Percentiles rank a stretch among this genome's conserved stretches.
These are phyloP conservation scores for Meghimatium bilineatum DNA, from an alignment of 2,888 invertebrate species.

Conservation along the genomic window DNA sequence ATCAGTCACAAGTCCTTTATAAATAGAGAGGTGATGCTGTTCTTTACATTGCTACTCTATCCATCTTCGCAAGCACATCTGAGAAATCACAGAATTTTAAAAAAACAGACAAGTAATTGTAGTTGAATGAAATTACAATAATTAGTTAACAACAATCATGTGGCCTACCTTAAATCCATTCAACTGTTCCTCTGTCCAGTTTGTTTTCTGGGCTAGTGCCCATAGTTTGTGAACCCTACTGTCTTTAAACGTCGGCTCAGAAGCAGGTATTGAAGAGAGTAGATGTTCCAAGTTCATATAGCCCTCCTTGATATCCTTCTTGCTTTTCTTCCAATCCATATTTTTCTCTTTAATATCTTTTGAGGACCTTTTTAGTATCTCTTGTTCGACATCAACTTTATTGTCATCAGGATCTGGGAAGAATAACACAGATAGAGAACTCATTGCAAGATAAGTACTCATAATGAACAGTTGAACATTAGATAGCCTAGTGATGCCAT, in stretches of 20 bases:
- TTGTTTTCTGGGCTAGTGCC: constrained; percentile 87
- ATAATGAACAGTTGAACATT: background rate
- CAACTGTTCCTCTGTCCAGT: constrained; percentile 89
- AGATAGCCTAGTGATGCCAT: too few relatives aligned
- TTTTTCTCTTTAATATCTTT: constrained; percentile 56
- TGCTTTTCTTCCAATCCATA: constrained; percentile 53
- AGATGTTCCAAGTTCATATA: constrained; percentile 57
- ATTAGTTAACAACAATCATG: background rate
- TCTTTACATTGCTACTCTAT: too few relatives aligned
- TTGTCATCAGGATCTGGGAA: constrained; percentile 43
- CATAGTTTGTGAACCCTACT: constrained; percentile 93
- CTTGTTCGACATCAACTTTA: background rate
- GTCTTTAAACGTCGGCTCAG: constrained; percentile 85
- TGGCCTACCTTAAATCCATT: constrained; percentile 85
- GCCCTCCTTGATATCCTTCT: constrained; percentile 79
- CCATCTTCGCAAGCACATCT: too few relatives aligned
- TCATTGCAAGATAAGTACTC: background rate
- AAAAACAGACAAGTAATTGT: too few relatives aligned
- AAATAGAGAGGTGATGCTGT: too few relatives aligned
- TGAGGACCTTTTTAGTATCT: constrained; percentile 31
- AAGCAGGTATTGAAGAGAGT: constrained; percentile 79
- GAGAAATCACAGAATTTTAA: too few relatives aligned
- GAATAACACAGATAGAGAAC: background rate
- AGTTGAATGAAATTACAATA: too few relatives aligned
- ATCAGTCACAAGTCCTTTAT: too few relatives aligned